These are phyloP conservation scores for Podarcis cretensis DNA, from an alignment of 2,113 vertebrate genomes.

Conservation along the genomic window DNA sequence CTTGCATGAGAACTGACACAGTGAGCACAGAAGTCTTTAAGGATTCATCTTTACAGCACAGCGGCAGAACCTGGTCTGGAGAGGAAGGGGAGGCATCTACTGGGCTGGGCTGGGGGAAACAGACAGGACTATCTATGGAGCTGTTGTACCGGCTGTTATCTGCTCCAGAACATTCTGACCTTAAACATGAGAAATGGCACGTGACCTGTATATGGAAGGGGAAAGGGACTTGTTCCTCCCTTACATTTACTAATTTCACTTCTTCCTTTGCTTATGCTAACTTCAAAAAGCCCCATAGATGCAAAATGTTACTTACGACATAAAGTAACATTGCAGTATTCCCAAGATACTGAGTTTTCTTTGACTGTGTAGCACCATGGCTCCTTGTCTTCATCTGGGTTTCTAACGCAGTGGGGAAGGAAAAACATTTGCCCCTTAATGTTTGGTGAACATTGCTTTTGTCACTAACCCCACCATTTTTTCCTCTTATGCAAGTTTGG, in stretches of 20 bases:
- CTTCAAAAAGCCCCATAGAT: conserved; percentile 17
- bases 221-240: neutral
- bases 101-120: neutral
- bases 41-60: neutral
- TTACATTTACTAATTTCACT: neutral
- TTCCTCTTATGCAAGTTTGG: neutral
- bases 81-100: neutral
- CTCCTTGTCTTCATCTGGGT: conserved; percentile 86
- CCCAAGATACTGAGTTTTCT: conserved; percentile 87
- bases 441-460: neutral
- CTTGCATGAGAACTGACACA: neutral
- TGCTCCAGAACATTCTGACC: neutral
- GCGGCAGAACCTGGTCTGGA: neutral
- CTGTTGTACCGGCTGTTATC: neutral
- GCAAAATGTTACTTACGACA: conserved; percentile 75
- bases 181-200: neutral
- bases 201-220: neutral
- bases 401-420: conserved; percentile 73
- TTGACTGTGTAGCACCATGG: conserved; percentile 93
- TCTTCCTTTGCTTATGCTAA: neutral
- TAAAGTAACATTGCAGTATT: conserved; percentile 81
- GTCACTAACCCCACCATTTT: neutral
- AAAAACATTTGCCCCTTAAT: neutral
- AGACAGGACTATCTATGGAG: too few relatives aligned
- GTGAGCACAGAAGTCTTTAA: neutral